A percentile compares a stretch with the other conserved stretches of the same genome.
These are phyloP conservation scores for Saguinus imperator DNA, from an alignment of 2,113 vertebrate genomes.

Conservation along the genomic window DNA sequence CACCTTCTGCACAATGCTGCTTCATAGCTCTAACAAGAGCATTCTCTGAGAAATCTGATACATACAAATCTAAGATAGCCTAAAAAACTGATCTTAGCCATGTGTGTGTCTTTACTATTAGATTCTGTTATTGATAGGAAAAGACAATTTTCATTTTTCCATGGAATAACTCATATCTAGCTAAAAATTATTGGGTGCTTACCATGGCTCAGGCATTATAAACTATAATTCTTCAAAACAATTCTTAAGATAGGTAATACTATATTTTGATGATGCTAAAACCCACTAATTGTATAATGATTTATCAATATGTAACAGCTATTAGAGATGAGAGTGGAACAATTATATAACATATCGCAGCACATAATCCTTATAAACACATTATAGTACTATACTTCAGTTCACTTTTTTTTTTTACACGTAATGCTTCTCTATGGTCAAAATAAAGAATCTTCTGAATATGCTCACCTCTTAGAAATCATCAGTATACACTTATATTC, in stretches of 20 bases:
- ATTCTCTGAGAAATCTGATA: not conserved
- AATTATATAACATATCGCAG: not conserved
- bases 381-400: not conserved
- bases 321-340: constrained; percentile 18
- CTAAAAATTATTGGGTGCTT: not conserved
- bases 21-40: not conserved
- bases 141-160: not conserved
- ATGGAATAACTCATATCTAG: not conserved
- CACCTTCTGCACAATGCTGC: not conserved
- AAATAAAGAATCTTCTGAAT: not conserved
- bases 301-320: constrained; percentile 27
- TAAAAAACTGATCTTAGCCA: not conserved
- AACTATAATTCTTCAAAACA: constrained; percentile 12
- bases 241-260: not conserved
- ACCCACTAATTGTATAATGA: not conserved
- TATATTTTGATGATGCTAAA: not conserved
- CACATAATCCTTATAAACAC: not conserved
- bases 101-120: not conserved
- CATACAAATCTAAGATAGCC: not conserved
- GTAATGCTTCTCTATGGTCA: not conserved
- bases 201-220: not conserved
- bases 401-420: not conserved
- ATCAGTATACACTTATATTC: not conserved
- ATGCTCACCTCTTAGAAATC: not conserved
- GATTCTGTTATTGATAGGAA: not conserved